Percentiles rank a stretch among this genome's conserved stretches.
Evolutionary conservation across 2,113 vertebrate species (phyloP).

Genomic region (Caranx ignobilis): DNA sequence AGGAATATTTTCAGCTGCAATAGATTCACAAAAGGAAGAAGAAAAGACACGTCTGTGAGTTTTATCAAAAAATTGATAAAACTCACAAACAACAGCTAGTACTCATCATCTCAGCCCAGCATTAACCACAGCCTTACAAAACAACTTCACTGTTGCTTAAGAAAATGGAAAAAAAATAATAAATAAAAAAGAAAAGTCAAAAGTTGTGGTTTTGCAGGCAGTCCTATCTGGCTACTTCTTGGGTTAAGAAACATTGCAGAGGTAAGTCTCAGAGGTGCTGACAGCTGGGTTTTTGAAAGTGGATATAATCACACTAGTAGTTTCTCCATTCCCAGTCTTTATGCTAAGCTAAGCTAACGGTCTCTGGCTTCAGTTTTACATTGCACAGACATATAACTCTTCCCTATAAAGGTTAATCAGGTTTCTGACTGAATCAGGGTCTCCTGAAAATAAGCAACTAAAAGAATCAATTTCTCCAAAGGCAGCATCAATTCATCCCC

Average conservation of each 20-base stretch:
- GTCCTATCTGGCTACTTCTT: not conserved
- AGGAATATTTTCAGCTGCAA: too few species aligned
- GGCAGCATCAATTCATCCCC: constrained; percentile 63
- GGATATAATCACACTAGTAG: not conserved
- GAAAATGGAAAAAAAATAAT: too few species aligned
- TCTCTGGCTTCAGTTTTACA: not conserved
- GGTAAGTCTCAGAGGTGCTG: not conserved
- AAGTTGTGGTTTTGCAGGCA: too few species aligned
- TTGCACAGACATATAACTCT: constrained; percentile 1
- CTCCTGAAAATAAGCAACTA: constrained; percentile 49
- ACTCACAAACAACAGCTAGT: too few species aligned
- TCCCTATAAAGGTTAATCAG: not conserved
- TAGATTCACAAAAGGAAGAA: too few species aligned
- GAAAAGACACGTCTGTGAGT: too few species aligned
- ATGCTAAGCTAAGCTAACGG: not conserved
- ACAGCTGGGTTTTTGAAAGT: not conserved
- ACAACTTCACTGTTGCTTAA: too few species aligned
- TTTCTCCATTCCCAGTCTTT: not conserved
- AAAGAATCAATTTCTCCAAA: constrained; percentile 63
- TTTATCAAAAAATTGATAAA: too few species aligned
- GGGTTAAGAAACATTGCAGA: not conserved
- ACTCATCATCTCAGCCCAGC: too few species aligned
- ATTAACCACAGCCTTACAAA: too few species aligned
- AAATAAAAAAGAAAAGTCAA: too few species aligned
- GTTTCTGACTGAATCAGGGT: constrained; percentile 24